Base-by-base conservation (phyloP, 2,888 invertebrate genomes). In the Toxonevra muliebris region DNA sequence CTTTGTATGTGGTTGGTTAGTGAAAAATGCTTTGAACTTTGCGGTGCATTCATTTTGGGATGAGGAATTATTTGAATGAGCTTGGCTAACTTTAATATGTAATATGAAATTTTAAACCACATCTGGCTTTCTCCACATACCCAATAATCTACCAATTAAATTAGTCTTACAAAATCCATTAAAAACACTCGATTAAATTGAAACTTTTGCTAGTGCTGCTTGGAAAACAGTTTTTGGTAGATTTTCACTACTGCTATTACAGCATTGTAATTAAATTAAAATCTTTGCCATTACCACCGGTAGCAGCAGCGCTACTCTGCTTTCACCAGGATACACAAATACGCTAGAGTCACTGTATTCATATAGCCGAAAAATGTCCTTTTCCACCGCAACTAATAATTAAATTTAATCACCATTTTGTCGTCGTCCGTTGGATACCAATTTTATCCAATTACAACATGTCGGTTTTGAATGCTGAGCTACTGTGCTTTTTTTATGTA, bases 331-430 rank as follows among this genome's bases (percentile, higher is more conserved):
- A 30, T 2, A 30, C 7, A 30, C 2, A 30, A 30, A 30, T 7
- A 30, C 30, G 3, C 30, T 30, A 17, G 13, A 55, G 30, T 55
- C 55, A 20, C 13, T 50, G 50, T n/a, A 20, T 13, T 3, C 43
- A 40, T 15, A 45, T 59, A 50, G 45, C 58, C 57, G 67, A 65
- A 61, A 68, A 55, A 54, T 63, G 55, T 48, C 54, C 48, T 63
- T 54, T 45, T 63, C 17, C 45, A 53, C 61, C 71, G 69, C 70
- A 73, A 72, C 69, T 73, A 71, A 72, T 74, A 74, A 74, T 74
- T 74, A 72, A 73, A 74, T 74, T 73, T 74, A 74, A 73, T 73
- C 73, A 71, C 66, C 72, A 69, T 71, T 73, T 72, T 73, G 71
- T 73, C 71, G 30, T 30, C 30, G 30, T 30, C 30, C 30, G 30